Evolutionary conservation across 2,797 vertebrate species (phyloP).

Genomic region (Rallus crepitans): DNA sequence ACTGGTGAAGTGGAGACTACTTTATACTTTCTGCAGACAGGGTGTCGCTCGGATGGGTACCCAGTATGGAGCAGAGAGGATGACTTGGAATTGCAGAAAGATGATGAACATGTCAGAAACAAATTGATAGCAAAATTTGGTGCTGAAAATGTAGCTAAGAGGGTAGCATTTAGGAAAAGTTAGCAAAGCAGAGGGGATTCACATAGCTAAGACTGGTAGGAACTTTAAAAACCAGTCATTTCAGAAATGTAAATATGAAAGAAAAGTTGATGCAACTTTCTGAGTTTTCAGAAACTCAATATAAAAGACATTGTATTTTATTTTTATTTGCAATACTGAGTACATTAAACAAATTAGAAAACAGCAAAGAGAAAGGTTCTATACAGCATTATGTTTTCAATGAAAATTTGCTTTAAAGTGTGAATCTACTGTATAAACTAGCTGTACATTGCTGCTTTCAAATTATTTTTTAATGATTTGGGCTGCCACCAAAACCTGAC

Average conservation of each 20-base stretch:
- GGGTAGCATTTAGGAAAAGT: constrained; percentile 76
- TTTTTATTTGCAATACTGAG: background rate
- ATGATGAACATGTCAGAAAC: constrained; percentile 51
- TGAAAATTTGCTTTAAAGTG: background rate
- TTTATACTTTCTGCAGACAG: constrained; percentile 75
- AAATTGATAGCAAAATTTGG: constrained; percentile 79
- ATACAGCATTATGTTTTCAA: background rate
- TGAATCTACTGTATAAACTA: background rate
- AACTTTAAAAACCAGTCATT: background rate
- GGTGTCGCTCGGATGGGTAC: constrained; percentile 75
- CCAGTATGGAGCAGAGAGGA: constrained; percentile 81
- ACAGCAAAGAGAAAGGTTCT: background rate
- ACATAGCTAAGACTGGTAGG: background rate
- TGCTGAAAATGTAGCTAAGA: constrained; percentile 78
- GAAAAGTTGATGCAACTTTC: background rate
- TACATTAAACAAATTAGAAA: background rate
- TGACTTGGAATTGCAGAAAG: constrained; percentile 77
- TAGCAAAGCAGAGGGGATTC: constrained; percentile 26
- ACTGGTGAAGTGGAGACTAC: constrained; percentile 86
- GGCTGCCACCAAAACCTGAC: background rate
- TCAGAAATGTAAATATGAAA: background rate
- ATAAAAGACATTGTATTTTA: background rate
- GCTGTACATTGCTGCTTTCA: background rate
- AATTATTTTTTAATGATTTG: background rate
- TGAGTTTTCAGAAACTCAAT: background rate